Conservation (phyloP, 2,113 vertebrate species). For the Nansenia antarctica region DNA sequence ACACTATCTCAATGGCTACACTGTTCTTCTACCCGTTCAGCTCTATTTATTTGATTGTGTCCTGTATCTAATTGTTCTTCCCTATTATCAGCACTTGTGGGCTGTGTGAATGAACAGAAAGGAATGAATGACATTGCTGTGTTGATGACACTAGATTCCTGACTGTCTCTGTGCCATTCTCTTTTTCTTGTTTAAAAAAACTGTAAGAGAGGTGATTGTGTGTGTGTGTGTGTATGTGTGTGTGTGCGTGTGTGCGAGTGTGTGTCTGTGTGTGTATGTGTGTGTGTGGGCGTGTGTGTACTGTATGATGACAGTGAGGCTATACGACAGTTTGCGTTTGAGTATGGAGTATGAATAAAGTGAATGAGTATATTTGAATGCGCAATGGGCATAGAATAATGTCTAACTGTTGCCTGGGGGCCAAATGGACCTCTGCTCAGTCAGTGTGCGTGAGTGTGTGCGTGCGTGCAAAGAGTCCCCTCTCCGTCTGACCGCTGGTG, state of each 20-base stretch:
- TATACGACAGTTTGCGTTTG: too few species aligned
- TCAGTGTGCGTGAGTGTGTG: neutral
- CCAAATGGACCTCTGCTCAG: neutral
- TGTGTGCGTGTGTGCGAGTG: neutral
- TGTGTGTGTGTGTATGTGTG: neutral
- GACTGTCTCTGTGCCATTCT: neutral
- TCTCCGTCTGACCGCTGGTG: neutral
- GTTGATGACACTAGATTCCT: too few species aligned
- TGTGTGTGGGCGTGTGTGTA: constrained; percentile 4
- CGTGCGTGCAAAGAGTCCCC: neutral
- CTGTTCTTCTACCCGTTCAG: neutral
- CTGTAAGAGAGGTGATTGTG: neutral
- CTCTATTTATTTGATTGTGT: neutral
- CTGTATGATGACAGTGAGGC: too few species aligned
- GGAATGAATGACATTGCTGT: neutral
- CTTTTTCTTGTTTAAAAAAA: neutral
- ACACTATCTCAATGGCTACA: neutral
- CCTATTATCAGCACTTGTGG: too few species aligned
- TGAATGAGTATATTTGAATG: neutral
- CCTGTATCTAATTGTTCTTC: too few species aligned
- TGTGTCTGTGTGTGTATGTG: neutral
- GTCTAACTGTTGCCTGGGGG: neutral
- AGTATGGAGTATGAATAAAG: neutral
- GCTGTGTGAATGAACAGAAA: too few species aligned
- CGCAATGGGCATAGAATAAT: neutral